These are phyloP conservation scores for Heliothis subflexa DNA, from an alignment of 1,140 invertebrate species.

Conservation along the genomic window DNA sequence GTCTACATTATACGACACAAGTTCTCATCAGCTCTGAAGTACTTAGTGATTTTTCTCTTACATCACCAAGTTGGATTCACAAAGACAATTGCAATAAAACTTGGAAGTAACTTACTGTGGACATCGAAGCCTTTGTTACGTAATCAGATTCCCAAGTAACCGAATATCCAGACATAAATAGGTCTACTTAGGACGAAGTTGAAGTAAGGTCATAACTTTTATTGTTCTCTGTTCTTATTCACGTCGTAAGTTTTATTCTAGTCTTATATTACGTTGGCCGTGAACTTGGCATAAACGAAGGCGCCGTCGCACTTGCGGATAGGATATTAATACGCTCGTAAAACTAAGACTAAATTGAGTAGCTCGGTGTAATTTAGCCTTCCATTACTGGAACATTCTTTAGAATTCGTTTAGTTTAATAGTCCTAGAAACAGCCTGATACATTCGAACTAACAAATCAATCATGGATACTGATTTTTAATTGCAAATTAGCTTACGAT, in stretches of 20 bases:
- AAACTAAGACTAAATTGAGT: neutral
- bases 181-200: constrained; percentile 20
- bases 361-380: too few relatives aligned
- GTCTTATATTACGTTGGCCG: constrained; percentile 15
- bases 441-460: too few relatives aligned
- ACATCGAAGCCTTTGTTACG: neutral
- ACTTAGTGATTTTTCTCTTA: constrained; percentile 33
- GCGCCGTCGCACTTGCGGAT: neutral
- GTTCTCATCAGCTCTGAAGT: constrained; percentile 16
- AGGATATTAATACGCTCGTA: neutral
- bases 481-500: too few relatives aligned
- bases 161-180: constrained; percentile 20
- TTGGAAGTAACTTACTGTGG: neutral
- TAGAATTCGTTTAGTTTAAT: too few relatives aligned
- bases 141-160: constrained; percentile 13
- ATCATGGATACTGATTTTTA: too few relatives aligned
- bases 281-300: constrained; percentile 15
- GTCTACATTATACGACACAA: constrained; percentile 32
- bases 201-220: constrained; percentile 29
- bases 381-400: too few relatives aligned
- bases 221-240: neutral
- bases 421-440: too few relatives aligned
- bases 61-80: constrained; percentile 8
- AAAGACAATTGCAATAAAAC: constrained; percentile 33
- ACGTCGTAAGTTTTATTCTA: constrained; percentile 21